Percentiles rank a stretch among this genome's conserved stretches.
Evolutionary conservation across 2,113 vertebrate genomes (phyloP).

Genomic region (Cyphomyrus discorhynchus): DNA sequence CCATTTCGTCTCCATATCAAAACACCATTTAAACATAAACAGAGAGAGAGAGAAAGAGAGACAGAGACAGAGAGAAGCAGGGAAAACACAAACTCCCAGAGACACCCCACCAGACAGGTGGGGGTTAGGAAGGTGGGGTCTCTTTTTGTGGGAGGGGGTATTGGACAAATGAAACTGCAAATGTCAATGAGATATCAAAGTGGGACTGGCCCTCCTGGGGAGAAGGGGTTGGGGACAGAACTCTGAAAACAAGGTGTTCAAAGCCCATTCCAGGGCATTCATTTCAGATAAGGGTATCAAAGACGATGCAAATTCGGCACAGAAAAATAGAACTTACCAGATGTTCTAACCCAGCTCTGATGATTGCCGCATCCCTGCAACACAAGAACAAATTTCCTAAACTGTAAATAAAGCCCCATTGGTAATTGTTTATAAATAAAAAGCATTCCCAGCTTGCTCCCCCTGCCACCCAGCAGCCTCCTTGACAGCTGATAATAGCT

Average conservation of each 20-base stretch:
- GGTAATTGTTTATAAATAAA: constrained; percentile 20
- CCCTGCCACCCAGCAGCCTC: not conserved
- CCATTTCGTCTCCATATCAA: constrained; percentile 74
- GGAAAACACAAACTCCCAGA: constrained; percentile 59
- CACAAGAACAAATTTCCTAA: constrained; percentile 79
- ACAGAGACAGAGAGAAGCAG: too few relatives aligned
- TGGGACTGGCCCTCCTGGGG: constrained; percentile 62
- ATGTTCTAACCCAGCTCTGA: constrained; percentile 94
- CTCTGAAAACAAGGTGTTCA: constrained; percentile 75
- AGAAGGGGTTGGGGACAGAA: constrained; percentile 49
- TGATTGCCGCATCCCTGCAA: constrained; percentile 80
- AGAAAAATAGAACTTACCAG: constrained; percentile 92
- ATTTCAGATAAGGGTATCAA: constrained; percentile 83
- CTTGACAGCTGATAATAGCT: constrained; percentile 11
- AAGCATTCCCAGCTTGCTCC: constrained; percentile 8
- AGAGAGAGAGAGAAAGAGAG: constrained; percentile 37
- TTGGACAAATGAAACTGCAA: constrained; percentile 75
- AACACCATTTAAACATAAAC: constrained; percentile 64
- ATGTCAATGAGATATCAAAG: constrained; percentile 73
- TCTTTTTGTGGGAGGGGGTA: constrained; percentile 41
- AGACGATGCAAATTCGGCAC: constrained; percentile 76
- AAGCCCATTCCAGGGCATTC: constrained; percentile 74
- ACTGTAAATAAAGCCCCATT: constrained; percentile 65
- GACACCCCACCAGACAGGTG: constrained; percentile 34
- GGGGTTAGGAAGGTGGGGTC: constrained; percentile 34